These are phyloP conservation scores for Jacana jacana DNA, from an alignment of 2,113 vertebrate species.

Conservation along the genomic window DNA sequence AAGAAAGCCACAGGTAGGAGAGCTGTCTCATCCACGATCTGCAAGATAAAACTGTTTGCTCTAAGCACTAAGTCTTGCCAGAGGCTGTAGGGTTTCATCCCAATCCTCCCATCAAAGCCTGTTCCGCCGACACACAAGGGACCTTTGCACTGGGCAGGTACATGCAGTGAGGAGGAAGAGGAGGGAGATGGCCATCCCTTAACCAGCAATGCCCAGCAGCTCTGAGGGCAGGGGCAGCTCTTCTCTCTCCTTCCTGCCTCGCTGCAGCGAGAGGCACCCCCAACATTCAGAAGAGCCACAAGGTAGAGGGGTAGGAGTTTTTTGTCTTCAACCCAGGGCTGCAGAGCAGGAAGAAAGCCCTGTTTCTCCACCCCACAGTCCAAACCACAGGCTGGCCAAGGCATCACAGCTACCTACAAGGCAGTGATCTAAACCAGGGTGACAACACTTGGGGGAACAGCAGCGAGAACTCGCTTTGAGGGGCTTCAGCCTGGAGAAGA, in stretches of 20 bases:
- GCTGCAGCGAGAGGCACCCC: neutral
- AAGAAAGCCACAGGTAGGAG: slow-evolving; percentile 81
- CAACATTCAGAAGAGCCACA: neutral
- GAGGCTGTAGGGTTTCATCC: neutral
- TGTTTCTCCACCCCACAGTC: neutral
- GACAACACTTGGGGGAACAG: rapidly evolving
- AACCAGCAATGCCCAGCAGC: neutral
- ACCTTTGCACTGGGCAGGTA: neutral
- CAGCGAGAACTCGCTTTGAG: neutral
- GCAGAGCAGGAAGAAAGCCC: neutral
- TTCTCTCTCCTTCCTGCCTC: neutral
- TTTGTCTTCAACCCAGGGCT: neutral
- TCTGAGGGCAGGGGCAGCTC: neutral
- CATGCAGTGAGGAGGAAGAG: neutral
- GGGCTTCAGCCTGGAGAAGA: neutral
- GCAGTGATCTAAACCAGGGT: neutral
- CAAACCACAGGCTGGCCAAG: neutral
- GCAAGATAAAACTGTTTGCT: neutral
- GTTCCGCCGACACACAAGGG: rapidly evolving
- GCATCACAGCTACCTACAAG: neutral
- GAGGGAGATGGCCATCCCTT: neutral
- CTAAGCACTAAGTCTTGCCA: neutral
- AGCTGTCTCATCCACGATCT: slow-evolving; percentile 82
- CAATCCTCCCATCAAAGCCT: neutral
- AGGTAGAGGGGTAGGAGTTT: neutral